A percentile compares a stretch with the other conserved stretches of the same genome.
These are phyloP conservation scores for Trichonephila clavata DNA, from an alignment of 1,140 invertebrate genomes.

Conservation along the genomic window DNA sequence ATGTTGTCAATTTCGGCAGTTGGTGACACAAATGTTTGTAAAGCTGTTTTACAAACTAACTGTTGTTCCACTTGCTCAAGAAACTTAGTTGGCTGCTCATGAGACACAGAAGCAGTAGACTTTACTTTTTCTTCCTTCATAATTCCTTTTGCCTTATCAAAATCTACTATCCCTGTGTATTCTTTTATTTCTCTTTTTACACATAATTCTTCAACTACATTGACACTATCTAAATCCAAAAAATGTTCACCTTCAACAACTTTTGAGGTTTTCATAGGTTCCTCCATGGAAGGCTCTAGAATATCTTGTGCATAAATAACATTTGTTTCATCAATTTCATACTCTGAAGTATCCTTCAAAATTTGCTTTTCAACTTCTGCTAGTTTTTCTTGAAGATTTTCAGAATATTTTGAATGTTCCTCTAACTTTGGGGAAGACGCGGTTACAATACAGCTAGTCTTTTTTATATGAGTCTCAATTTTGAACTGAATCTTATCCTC, in stretches of 20 bases:
- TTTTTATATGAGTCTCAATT: neutral
- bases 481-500: neutral
- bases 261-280: neutral
- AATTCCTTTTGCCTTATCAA: neutral
- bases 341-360: neutral
- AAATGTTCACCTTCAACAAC: neutral
- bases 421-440: neutral
- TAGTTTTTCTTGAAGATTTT: neutral
- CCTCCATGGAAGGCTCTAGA: neutral
- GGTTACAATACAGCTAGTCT: neutral
- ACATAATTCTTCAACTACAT: neutral
- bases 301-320: neutral
- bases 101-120: neutral
- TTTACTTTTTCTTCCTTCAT: neutral
- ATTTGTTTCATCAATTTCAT: neutral
- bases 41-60: neutral
- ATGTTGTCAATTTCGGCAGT: conserved; percentile 3
- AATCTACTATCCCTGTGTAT: neutral
- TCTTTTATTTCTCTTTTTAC: neutral
- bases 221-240: neutral
- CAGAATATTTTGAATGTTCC: neutral
- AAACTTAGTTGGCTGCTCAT: neutral
- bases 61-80: conserved; percentile 52
- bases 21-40: neutral
- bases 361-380: neutral